A percentile compares a stretch with the other conserved stretches of the same genome.
Evolutionary conservation across 1,140 invertebrate genomes (phyloP).

Genomic region (Ditylenchus dipsaci): DNA sequence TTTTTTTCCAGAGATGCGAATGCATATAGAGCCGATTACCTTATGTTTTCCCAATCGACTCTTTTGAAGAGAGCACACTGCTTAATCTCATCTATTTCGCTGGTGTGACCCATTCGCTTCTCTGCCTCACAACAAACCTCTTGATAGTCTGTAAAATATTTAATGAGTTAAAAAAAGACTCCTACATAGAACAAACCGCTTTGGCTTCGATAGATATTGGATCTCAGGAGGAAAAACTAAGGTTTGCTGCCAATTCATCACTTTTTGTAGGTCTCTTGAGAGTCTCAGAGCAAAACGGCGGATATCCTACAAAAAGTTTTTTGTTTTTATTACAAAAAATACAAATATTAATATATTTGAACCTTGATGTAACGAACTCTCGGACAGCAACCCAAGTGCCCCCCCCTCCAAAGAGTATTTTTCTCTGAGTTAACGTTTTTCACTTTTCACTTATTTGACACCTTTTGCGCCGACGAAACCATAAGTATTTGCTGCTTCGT

Average conservation of each 20-base stretch:
- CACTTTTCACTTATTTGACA: too few species aligned
- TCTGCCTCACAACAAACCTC: slow-evolving; percentile 87
- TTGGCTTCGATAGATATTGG: slow-evolving; percentile 82
- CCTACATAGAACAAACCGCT: too few species aligned
- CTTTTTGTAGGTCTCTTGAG: slow-evolving; percentile 98
- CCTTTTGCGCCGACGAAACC: too few species aligned
- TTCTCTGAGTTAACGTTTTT: too few species aligned
- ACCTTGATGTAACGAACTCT: too few species aligned
- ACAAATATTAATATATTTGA: background rate
- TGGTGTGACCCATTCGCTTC: slow-evolving; percentile 66
- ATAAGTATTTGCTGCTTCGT: too few species aligned
- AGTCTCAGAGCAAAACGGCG: slow-evolving; percentile 97
- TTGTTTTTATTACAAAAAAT: slow-evolving; percentile 7
- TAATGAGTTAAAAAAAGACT: background rate
- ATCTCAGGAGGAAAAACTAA: slow-evolving; percentile 96
- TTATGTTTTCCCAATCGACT: slow-evolving; percentile 77
- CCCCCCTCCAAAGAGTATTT: too few species aligned
- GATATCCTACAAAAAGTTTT: slow-evolving; percentile 71
- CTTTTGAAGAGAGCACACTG: slow-evolving; percentile 66
- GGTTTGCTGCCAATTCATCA: slow-evolving; percentile 98
- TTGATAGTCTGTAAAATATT: slow-evolving; percentile 50
- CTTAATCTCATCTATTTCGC: slow-evolving; percentile 64
- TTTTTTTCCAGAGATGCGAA: too few species aligned
- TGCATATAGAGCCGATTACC: slow-evolving; percentile 57
- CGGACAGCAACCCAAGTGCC: too few species aligned